phyloP scores from a whole-genome alignment of 1,140 invertebrate species.

The Meteorus sp. region DNA sequence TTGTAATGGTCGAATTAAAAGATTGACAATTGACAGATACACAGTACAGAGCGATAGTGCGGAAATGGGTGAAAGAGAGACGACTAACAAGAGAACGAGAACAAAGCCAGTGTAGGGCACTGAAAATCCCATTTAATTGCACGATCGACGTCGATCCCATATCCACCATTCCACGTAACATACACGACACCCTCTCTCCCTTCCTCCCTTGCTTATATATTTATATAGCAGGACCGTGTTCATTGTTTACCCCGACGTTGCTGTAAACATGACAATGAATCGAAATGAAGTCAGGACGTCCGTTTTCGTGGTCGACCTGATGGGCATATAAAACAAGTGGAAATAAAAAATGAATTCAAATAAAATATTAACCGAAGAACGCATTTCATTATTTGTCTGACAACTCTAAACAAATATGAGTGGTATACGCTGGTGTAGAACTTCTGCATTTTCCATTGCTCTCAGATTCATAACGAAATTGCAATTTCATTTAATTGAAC shows the following conservation, averaged over 20 bases:
- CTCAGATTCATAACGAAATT: too few species aligned
- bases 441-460: too few species aligned
- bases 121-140: slow-evolving; percentile 33
- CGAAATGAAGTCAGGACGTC: slow-evolving; percentile 29
- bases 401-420: too few species aligned
- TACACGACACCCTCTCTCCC: slow-evolving; percentile 2
- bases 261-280: slow-evolving; percentile 34
- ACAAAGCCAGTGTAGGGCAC: slow-evolving; percentile 6
- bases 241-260: slow-evolving; percentile 32
- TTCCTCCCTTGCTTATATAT: neutral
- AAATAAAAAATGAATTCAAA: too few species aligned
- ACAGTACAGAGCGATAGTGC: too few species aligned
- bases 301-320: too few species aligned
- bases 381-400: too few species aligned
- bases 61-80: neutral
- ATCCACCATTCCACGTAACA: neutral
- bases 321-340: too few species aligned
- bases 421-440: too few species aligned
- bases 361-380: too few species aligned
- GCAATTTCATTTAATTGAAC: too few species aligned
- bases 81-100: neutral
- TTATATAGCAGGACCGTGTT: too few species aligned
- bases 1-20: neutral
- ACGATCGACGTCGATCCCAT: slow-evolving; percentile 26
- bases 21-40: neutral